These are phyloP conservation scores for Anthonomus grandis DNA, from an alignment of 1,140 invertebrate genomes.

Conservation along the genomic window DNA sequence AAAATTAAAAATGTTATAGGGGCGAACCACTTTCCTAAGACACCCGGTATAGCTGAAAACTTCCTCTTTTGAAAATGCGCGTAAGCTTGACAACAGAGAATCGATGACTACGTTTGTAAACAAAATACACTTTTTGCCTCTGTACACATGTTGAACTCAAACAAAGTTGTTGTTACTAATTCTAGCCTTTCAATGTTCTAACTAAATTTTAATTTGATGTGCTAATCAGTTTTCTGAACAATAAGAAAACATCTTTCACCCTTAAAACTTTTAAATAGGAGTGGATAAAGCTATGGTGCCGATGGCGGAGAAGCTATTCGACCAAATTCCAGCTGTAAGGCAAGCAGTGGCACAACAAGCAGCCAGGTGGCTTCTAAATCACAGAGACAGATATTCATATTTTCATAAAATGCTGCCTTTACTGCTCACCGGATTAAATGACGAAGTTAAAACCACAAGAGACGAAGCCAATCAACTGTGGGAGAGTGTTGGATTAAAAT, in stretches of 20 bases:
- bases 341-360: constrained; percentile 63
- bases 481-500: constrained; percentile 65
- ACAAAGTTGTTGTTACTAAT: no score
- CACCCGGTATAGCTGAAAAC: no score
- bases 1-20: no score
- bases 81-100: no score
- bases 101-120: not conserved
- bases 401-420: constrained; percentile 72
- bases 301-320: constrained; percentile 70
- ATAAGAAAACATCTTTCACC: not conserved
- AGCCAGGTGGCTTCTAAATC: constrained; percentile 64
- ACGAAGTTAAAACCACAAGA: constrained; percentile 65
- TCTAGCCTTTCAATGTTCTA: no score
- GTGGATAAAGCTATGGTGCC: constrained; percentile 59
- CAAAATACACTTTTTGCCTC: not conserved
- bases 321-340: constrained; percentile 66
- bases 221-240: not conserved
- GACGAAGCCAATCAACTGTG: constrained; percentile 59
- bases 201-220: not conserved
- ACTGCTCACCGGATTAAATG: constrained; percentile 68
- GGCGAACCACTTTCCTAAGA: no score
- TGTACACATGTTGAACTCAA: no score
- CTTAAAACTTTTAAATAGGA: constrained; percentile 20
- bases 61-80: no score
- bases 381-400: constrained; percentile 75